Conservation (phyloP, 2,113 vertebrate species). For the Amazona vittata region DNA sequence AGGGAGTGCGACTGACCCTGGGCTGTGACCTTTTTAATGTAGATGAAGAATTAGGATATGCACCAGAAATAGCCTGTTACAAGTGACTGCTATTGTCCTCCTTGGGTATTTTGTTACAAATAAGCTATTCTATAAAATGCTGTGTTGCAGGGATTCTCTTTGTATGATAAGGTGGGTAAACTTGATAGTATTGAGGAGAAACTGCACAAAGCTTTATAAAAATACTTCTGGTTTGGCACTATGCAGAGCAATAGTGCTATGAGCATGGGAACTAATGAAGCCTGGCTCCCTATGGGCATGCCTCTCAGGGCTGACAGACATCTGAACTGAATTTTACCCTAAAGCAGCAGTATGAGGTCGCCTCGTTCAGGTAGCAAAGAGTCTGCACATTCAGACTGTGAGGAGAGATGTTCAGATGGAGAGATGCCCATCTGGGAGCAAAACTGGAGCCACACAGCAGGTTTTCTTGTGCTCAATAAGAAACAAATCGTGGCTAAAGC, state of each 20-base stretch:
- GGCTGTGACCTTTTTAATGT: background rate
- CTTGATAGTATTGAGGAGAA: background rate
- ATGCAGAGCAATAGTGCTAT: background rate
- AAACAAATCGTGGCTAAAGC: background rate
- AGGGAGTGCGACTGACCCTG: background rate
- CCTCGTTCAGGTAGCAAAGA: background rate
- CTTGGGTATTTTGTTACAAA: background rate
- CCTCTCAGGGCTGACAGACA: background rate
- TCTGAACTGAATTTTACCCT: slow-evolving; percentile 29
- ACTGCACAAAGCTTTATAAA: background rate
- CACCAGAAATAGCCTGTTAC: background rate
- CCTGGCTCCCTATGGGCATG: background rate
- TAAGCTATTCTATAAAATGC: background rate
- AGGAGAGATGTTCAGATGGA: background rate
- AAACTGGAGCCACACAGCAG: rapidly evolving
- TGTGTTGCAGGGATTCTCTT: background rate
- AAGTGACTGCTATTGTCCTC: background rate
- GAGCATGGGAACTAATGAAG: background rate
- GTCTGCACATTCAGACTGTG: background rate
- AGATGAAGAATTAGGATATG: background rate
- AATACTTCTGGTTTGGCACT: background rate
- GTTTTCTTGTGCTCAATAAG: background rate
- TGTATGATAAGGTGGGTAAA: background rate
- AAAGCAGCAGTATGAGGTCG: background rate
- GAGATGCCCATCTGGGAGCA: background rate